A percentile compares a stretch with the other conserved stretches of the same genome.
phyloP scores from a whole-genome alignment of 1,140 invertebrate genomes.

The Grapholita molesta region DNA sequence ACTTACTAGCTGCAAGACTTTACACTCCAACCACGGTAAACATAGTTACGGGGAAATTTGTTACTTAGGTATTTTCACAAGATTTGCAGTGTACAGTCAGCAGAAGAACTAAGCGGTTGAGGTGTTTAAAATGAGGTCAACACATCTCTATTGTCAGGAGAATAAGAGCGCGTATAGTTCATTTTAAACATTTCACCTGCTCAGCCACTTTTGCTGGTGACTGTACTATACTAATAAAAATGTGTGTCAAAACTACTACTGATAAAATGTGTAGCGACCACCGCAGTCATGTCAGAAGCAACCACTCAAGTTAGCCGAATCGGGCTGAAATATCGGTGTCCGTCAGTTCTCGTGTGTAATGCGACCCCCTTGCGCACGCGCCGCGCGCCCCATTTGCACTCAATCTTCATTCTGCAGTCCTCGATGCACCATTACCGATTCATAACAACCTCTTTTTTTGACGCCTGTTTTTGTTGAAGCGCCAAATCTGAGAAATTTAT shows the following conservation, averaged over 20 bases:
- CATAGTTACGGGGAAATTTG: too few species aligned
- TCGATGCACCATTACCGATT: slow-evolving; percentile 60
- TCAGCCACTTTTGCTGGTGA: too few species aligned
- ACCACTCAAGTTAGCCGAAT: neutral
- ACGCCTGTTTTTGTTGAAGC: slow-evolving; percentile 38
- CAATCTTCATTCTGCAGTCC: slow-evolving; percentile 61
- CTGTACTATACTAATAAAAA: too few species aligned
- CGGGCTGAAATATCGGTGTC: slow-evolving; percentile 34
- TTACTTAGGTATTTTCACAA: too few species aligned
- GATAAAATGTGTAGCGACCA: neutral
- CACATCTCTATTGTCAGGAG: too few species aligned
- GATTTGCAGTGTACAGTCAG: too few species aligned
- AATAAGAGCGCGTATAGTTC: too few species aligned
- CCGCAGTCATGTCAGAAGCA: neutral
- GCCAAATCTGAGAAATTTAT: slow-evolving; percentile 26
- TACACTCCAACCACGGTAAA: too few species aligned
- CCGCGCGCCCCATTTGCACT: slow-evolving; percentile 59
- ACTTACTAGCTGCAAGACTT: too few species aligned
- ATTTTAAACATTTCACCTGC: too few species aligned
- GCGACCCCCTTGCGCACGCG: slow-evolving; percentile 52
- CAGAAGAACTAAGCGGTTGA: too few species aligned
- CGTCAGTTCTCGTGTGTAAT: slow-evolving; percentile 45
- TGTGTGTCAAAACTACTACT: neutral
- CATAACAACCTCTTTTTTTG: slow-evolving; percentile 44
- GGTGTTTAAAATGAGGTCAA: too few species aligned